phyloP scores from a whole-genome alignment of 2,113 vertebrate genomes.

The Leptosomus discolor region DNA sequence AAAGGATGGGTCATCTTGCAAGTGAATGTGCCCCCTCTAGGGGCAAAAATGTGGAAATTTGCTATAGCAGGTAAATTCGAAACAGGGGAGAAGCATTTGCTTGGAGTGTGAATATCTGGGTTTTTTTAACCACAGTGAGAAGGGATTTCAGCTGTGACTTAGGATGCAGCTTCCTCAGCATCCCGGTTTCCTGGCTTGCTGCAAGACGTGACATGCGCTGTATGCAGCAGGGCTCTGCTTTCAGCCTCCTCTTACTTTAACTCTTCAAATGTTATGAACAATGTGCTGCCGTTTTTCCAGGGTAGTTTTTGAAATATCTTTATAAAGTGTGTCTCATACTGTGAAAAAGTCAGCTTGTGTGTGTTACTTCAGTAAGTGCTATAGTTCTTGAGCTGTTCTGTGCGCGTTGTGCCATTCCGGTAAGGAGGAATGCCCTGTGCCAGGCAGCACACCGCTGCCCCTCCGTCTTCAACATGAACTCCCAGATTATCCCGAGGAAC shows the following conservation, averaged over 20 bases:
- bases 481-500: neutral
- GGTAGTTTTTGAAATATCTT: neutral
- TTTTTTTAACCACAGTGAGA: neutral
- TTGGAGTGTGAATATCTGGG: neutral
- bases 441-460: neutral
- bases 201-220: neutral
- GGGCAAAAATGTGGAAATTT: conserved; percentile 16
- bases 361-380: neutral
- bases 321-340: neutral
- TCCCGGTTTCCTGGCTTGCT: fast-evolving
- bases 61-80: neutral
- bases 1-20: neutral
- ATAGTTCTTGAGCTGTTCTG: neutral
- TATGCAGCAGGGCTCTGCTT: neutral
- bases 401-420: fast-evolving
- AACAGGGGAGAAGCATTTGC: neutral
- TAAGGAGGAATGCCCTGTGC: neutral
- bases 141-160: neutral
- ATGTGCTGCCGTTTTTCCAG: neutral
- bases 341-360: neutral
- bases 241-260: neutral
- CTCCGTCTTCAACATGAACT: fast-evolving
- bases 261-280: neutral
- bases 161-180: neutral
- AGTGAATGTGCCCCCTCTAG: conserved; percentile 46